A percentile compares a stretch with the other conserved stretches of the same genome.
phyloP scores from a whole-genome alignment of 2,888 invertebrate species.

The Amblyjoppa fuscipennis region DNA sequence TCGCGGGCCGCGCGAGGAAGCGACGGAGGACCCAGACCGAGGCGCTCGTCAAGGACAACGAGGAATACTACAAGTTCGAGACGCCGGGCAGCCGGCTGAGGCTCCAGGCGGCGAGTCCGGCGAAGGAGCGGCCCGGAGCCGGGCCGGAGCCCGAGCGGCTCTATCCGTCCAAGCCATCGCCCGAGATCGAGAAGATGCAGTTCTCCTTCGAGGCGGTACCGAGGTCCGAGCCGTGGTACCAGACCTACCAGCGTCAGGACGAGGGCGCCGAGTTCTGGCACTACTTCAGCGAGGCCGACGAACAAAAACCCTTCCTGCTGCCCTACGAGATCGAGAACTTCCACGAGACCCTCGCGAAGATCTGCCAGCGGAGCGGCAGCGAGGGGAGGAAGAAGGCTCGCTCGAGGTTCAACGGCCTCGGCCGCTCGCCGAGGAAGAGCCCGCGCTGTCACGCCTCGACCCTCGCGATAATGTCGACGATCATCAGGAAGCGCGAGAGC shows the following conservation, averaged over 20 bases:
- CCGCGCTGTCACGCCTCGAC: conserved; percentile 96
- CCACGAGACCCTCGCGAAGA: conserved; percentile 78
- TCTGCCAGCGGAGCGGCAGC: conserved; percentile 67
- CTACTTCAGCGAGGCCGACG: conserved; percentile 87
- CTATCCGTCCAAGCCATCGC: conserved; percentile 83
- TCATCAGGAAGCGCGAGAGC: conserved; percentile 81
- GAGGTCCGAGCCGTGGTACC: conserved; percentile 91
- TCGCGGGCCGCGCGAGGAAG: conserved; percentile 78
- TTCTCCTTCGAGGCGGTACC: conserved; percentile 93
- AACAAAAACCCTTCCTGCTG: conserved; percentile 89
- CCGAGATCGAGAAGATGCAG: conserved; percentile 88
- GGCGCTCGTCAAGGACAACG: conserved; percentile 87
- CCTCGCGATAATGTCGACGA: conserved; percentile 90
- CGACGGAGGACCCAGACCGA: conserved; percentile 87
- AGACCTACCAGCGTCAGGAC: conserved; percentile 92
- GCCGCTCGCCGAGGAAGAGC: conserved; percentile 91
- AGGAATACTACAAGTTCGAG: conserved; percentile 87
- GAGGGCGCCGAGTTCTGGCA: conserved; percentile 89
- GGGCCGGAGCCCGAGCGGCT: conserved; percentile 75
- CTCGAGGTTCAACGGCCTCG: conserved; percentile 72
- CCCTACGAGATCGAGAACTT: conserved; percentile 90
- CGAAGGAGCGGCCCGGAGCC: conserved; percentile 79
- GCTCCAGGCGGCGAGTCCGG: conserved; percentile 84
- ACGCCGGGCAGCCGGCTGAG: conserved; percentile 85
- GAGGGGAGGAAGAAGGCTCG: conserved; percentile 69